Conservation (phyloP, 2,888 invertebrate species). For the Atethmia centrago region DNA sequence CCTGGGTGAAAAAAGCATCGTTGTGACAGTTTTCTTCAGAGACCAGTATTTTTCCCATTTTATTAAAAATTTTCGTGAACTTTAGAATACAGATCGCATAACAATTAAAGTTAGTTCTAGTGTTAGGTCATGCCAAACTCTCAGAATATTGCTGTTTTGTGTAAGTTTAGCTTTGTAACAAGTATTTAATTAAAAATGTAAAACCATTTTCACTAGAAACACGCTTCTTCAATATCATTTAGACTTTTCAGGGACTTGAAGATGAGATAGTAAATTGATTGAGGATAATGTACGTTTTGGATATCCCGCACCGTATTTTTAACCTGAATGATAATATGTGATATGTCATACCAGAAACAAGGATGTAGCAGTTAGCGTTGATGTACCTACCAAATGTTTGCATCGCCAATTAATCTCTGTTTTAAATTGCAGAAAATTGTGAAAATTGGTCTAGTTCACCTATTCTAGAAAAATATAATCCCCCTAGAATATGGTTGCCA, state of each 20-base stretch:
- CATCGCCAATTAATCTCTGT: background rate
- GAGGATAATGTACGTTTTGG: too few relatives aligned
- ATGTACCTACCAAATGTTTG: background rate
- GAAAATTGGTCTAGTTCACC: background rate
- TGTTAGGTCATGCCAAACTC: background rate
- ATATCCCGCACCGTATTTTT: background rate
- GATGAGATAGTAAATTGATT: background rate
- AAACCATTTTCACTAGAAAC: background rate
- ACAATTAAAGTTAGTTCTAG: background rate
- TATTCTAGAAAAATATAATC: background rate
- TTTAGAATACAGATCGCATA: background rate
- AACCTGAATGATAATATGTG: background rate
- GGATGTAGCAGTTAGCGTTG: too few relatives aligned
- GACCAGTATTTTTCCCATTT: background rate
- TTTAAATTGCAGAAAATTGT: background rate
- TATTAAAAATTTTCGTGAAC: background rate
- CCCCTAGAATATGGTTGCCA: too few relatives aligned
- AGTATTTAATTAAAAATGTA: background rate
- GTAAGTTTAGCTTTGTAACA: background rate
- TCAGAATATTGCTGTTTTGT: constrained; percentile 14
- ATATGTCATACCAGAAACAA: background rate
- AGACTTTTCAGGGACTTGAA: background rate
- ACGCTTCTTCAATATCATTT: background rate
- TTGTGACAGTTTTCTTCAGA: background rate
- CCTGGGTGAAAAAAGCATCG: background rate